Evolutionary conservation across 2,113 vertebrate species (phyloP).

Genomic region (Dromaius novaehollandiae): DNA sequence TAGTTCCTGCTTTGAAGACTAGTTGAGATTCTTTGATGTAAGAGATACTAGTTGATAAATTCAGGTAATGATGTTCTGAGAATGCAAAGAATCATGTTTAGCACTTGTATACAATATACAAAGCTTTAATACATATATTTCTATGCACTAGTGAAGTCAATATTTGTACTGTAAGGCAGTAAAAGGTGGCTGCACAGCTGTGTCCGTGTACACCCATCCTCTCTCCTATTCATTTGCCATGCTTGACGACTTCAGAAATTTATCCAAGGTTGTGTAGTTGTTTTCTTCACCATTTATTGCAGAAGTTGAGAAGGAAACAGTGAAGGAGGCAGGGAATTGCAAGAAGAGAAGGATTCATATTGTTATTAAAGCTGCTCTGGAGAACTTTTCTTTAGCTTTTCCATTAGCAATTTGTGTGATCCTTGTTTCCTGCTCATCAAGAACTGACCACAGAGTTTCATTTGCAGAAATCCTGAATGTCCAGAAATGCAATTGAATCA

Average conservation of each 20-base stretch:
- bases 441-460: not conserved
- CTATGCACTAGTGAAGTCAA: not conserved
- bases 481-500: not conserved
- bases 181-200: not conserved
- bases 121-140: not conserved
- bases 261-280: not conserved
- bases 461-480: not conserved
- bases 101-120: not conserved
- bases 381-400: not conserved
- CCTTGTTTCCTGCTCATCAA: not conserved
- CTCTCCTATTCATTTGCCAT: not conserved
- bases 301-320: not conserved
- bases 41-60: not conserved
- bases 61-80: not conserved
- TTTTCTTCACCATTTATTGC: not conserved
- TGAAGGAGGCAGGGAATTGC: not conserved
- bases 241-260: not conserved
- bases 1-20: not conserved
- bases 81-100: not conserved
- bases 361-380: no score
- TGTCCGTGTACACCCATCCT: not conserved
- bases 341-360: not conserved
- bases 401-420: not conserved
- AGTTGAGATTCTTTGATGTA: not conserved
- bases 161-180: not conserved